Evolutionary conservation across 2,113 vertebrate species (phyloP).

Genomic region (Takifugu bimaculatus): DNA sequence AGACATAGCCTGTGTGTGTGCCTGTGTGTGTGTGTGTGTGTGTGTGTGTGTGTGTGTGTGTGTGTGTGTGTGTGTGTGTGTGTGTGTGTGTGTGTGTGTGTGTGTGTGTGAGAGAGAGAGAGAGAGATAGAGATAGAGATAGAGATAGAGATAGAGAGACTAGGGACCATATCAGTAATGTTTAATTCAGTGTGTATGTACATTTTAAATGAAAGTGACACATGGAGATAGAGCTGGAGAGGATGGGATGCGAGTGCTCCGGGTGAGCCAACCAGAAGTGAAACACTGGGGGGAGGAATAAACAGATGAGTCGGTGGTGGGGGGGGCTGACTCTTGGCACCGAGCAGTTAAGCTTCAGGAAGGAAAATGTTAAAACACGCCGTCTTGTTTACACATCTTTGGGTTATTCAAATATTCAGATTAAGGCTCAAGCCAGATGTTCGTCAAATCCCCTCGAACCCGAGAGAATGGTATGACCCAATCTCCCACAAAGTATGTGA

Average conservation of each 20-base stretch:
- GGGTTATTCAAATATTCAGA: constrained; percentile 71
- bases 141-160: background rate
- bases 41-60: background rate
- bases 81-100: background rate
- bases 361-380: constrained; percentile 28
- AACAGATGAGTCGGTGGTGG: constrained; percentile 18
- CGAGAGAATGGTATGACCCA: constrained; percentile 72
- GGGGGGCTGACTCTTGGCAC: constrained; percentile 17
- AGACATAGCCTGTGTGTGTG: background rate
- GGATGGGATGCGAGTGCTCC: constrained; percentile 36
- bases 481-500: constrained; percentile 75
- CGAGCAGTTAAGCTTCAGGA: constrained; percentile 19
- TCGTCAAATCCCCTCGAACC: constrained; percentile 64
- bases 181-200: constrained; percentile 67
- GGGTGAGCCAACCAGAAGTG: constrained; percentile 35
- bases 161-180: constrained; percentile 43
- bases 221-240: constrained; percentile 34
- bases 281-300: constrained; percentile 17
- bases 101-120: constrained; percentile 2
- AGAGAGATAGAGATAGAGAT: too few relatives aligned
- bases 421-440: constrained; percentile 69
- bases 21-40: background rate
- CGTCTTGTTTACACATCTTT: constrained; percentile 52
- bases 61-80: background rate
- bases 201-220: constrained; percentile 65